phyloP scores from a whole-genome alignment of 2,888 invertebrate species.

The Mechanitis mazaeus region DNA sequence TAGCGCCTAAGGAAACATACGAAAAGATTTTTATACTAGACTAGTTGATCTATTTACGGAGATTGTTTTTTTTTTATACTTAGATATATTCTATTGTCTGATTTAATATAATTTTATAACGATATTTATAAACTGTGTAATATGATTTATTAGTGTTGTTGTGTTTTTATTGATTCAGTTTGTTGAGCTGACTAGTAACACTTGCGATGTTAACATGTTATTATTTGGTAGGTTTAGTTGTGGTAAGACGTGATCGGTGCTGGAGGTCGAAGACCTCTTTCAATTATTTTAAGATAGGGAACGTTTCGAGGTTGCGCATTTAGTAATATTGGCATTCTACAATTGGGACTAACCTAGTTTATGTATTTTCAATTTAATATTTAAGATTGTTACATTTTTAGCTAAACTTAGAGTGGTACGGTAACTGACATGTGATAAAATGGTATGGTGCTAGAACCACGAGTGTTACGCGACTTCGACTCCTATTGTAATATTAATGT shows the following conservation, averaged over 20 bases:
- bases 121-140: conserved; percentile 66
- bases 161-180: conserved; percentile 73
- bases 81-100: conserved; percentile 77
- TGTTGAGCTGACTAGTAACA: conserved; percentile 45
- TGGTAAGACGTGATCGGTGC: conserved; percentile 56
- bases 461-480: conserved; percentile 77
- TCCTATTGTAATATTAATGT: conserved; percentile 73
- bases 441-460: conserved; percentile 78
- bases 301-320: conserved; percentile 72
- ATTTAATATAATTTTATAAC: conserved; percentile 73
- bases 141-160: conserved; percentile 77
- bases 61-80: conserved; percentile 76
- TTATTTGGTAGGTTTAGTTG: conserved; percentile 68
- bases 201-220: conserved; percentile 59
- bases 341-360: conserved; percentile 78
- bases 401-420: conserved; percentile 78
- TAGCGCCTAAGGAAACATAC: conserved; percentile 78
- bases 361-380: conserved; percentile 74
- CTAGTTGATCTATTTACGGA: conserved; percentile 77
- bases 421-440: conserved; percentile 78
- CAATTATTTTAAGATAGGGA: conserved; percentile 67
- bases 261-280: conserved; percentile 67
- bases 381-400: conserved; percentile 78
- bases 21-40: conserved; percentile 78
- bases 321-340: conserved; percentile 77